Percentiles rank a stretch among this genome's conserved stretches.
Conservation (phyloP, 92 coral and sea anemone genomes). For the Epizoanthus scotinus region DNA sequence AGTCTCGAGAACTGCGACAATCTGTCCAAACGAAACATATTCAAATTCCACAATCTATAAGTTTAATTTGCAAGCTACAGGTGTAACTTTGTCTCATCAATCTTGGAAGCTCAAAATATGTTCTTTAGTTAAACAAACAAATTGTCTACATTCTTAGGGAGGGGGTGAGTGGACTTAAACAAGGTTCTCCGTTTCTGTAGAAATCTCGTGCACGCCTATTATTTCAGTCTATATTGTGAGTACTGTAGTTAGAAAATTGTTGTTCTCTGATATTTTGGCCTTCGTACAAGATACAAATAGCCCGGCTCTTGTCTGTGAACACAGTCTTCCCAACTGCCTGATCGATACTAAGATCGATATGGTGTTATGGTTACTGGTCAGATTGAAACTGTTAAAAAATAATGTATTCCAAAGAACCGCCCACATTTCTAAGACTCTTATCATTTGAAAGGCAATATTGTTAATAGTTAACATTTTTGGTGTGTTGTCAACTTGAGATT, state of each 20-base stretch:
- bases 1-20: background rate
- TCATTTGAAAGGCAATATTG: background rate
- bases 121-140: too few species aligned
- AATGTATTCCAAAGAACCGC: background rate
- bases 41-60: too few species aligned
- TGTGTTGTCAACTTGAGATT: background rate
- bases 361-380: background rate
- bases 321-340: background rate
- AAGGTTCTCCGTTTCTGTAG: background rate
- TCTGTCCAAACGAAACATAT: too few species aligned
- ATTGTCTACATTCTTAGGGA: background rate
- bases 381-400: slow-evolving; percentile 1
- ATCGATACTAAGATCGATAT: background rate
- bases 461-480: background rate
- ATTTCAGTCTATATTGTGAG: background rate
- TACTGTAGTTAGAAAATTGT: background rate
- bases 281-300: background rate
- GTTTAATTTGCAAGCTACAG: too few species aligned
- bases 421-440: background rate
- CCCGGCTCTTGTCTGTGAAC: background rate
- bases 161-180: background rate
- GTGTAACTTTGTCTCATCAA: too few species aligned
- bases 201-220: background rate
- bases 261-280: too few species aligned
- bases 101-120: too few species aligned